A percentile compares a stretch with the other conserved stretches of the same genome.
Evolutionary conservation across 2,797 vertebrate species (phyloP).

Genomic region (Huso huso): DNA sequence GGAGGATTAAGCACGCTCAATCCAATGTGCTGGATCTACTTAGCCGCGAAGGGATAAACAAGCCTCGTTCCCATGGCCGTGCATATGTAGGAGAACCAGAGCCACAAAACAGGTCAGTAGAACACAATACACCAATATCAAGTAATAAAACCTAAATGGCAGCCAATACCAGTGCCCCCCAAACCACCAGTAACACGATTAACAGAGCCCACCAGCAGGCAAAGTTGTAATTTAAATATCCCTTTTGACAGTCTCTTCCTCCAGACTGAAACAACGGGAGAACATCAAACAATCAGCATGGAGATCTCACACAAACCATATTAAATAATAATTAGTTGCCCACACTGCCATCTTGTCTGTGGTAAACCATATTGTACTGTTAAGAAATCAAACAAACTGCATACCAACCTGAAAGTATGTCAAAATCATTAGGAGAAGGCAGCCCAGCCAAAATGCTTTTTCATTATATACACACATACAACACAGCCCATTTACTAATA

Average conservation of each 20-base stretch:
- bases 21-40: constrained; percentile 44
- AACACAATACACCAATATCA: constrained; percentile 51
- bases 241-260: constrained; percentile 35
- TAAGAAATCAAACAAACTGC: too few species aligned
- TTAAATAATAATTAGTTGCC: too few species aligned
- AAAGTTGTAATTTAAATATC: constrained; percentile 32
- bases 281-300: too few species aligned
- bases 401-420: too few species aligned
- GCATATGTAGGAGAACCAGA: constrained; percentile 42
- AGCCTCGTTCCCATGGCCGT: constrained; percentile 49
- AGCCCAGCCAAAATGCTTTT: too few species aligned
- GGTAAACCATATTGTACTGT: too few species aligned
- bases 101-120: constrained; percentile 65
- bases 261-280: constrained; percentile 50
- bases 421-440: too few species aligned
- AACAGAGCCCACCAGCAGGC: constrained; percentile 29
- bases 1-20: constrained; percentile 46
- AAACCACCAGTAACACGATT: constrained; percentile 8
- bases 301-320: too few species aligned
- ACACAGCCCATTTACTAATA: too few species aligned
- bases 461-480: too few species aligned
- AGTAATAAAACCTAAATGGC: constrained; percentile 36
- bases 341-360: too few species aligned
- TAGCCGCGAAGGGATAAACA: constrained; percentile 46
- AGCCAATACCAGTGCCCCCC: constrained; percentile 31